Percentiles rank a stretch among this genome's conserved stretches.
phyloP scores from a whole-genome alignment of 2,113 vertebrate genomes.

The Epinephelus lanceolatus region DNA sequence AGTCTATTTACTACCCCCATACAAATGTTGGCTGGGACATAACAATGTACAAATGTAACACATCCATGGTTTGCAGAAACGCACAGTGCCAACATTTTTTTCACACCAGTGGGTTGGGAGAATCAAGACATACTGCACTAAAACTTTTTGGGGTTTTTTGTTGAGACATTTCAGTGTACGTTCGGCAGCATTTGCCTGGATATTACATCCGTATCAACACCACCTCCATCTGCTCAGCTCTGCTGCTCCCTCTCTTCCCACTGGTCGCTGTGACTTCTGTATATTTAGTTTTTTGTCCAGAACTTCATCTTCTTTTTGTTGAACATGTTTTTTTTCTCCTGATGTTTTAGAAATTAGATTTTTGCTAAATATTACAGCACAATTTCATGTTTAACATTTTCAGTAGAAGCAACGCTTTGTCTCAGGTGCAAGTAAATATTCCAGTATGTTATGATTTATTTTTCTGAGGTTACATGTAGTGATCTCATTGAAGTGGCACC shows the following conservation, averaged over 20 bases:
- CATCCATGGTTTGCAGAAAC: no score
- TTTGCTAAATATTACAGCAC: neutral
- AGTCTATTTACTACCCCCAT: no score
- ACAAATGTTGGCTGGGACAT: no score
- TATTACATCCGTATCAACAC: neutral
- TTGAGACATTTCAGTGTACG: no score
- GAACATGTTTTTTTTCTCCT: neutral
- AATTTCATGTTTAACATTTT: neutral
- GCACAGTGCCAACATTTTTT: no score
- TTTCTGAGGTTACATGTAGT: neutral
- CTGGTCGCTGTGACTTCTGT: neutral
- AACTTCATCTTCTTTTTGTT: neutral
- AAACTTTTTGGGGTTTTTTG: no score
- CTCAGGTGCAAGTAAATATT: neutral
- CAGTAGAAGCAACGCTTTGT: neutral
- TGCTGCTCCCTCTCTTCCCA: neutral
- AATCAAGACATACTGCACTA: no score
- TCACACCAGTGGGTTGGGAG: no score
- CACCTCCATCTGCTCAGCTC: neutral
- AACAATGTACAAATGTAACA: no score
- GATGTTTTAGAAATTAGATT: neutral
- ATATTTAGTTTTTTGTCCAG: neutral
- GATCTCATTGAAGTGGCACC: neutral
- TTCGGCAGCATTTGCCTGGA: no score
- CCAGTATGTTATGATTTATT: neutral